Base-by-base conservation (phyloP, 2,113 vertebrate species). In the Muntiacus muntjak region DNA sequence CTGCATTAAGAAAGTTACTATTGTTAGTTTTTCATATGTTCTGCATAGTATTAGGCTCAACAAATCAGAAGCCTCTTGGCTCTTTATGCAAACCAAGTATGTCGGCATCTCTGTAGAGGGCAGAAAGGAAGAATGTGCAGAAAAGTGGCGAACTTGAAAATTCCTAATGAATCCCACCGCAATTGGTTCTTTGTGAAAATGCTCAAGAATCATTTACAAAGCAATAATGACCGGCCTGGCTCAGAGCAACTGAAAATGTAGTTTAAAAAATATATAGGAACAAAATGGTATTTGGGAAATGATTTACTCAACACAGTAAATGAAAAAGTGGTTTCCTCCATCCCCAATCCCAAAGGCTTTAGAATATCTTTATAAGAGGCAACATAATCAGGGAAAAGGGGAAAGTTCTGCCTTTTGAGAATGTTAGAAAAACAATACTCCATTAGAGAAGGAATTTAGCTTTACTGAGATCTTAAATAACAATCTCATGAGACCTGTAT, bases 391-490 rank as follows among this genome's bases (percentile, higher is more conserved):
- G 16, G 55, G 40, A 19, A 94, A 94, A 57, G 30, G 26, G 19
- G 16, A 84, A 36, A 58, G 8, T 79, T 43, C 33, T 89, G 30
- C 3, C 33, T 90, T 96, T 94, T 64, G 60, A 94, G 13, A 92
- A 79, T 81, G 36, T 62, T 83, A 57, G 36, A 83, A 87, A 97
- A 97, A 79, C 52, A 96, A 62, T 76, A 89, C 16, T 74, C 17
- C 28, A 76, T 85, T 78, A 89, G 17, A 94, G 79, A 83, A 86
- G 6, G 2, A 87, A 90, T 85, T 7, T 30, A 76, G 30, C 10
- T 91, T 93, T 89, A 62, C 11, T 83, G 16, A 92, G 74, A 89
- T 15, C 40, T 87, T 94, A n/a, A 55, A 26, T 89, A 84, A 74
- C 28, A 90, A 55, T 84, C 36, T 36, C 74, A 71, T 33, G 62